A percentile compares a stretch with the other conserved stretches of the same genome.
phyloP scores from a whole-genome alignment of 2,113 vertebrate species.

The Cyprinus carpio region DNA sequence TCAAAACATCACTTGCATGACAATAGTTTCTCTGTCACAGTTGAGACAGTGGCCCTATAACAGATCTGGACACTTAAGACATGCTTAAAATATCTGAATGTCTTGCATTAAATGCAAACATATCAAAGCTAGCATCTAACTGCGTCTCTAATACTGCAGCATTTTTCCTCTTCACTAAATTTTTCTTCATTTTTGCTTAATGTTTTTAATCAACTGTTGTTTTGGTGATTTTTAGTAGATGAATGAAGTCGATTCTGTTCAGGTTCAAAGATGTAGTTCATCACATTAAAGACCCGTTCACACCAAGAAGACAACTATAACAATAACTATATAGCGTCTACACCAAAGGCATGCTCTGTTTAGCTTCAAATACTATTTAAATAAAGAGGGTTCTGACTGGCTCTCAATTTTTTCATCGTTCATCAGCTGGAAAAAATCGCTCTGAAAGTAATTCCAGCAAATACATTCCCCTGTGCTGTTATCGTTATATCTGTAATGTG shows the following conservation, averaged over 20 bases:
- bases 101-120: neutral
- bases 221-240: neutral
- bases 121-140: neutral
- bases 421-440: neutral
- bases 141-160: no score
- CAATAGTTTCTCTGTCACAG: no score
- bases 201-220: neutral
- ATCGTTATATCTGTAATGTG: no score
- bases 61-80: neutral
- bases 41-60: neutral
- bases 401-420: neutral
- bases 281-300: neutral
- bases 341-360: neutral
- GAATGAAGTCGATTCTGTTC: neutral
- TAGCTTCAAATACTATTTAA: no score
- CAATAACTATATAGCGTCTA: neutral
- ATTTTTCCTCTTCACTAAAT: neutral
- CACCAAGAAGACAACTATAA: no score
- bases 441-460: no score
- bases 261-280: neutral
- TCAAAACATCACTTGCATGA: neutral
- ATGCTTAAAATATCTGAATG: neutral
- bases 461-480: no score
- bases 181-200: slow-evolving; percentile 70
- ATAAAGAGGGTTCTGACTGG: neutral